Evolutionary conservation across 1,140 invertebrate genomes (phyloP), one percentile per base, ranked within the genome.

Genomic region (Hyles vespertilio): DNA sequence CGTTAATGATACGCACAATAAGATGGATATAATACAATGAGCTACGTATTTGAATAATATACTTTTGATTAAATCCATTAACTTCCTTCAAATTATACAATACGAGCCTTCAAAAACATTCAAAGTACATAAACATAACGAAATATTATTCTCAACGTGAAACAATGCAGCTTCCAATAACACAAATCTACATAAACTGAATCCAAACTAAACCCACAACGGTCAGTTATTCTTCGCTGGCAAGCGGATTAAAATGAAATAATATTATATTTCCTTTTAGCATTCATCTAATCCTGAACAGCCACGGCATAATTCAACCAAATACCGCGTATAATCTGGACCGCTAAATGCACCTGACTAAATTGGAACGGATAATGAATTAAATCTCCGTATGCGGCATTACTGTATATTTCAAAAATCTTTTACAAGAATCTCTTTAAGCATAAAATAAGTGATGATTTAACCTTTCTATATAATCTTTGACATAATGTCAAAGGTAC

Each of bases 231-330:
- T 45, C 22, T 51, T 56, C 43, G 57, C 52, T 56, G 56, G 58
- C 63, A 73, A 54, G 52, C 65, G 58, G 58, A 60, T 65, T 49
- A 67, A 71, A 70, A 66, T 72, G 72, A 72, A 72, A 70, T 70
- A 69, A 59, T 64, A 56, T 67, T 52, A 59, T 61, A 63, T 57
- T 70, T 70, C 56, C 68, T 53, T 63, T 68, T 61, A 49, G 59
- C 50, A 67, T 63, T 58, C 62, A 58, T 65, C 65, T 72, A 74
- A 74, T 77, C 74, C 67, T 61, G 57, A 60, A 55, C 65, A 56
- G 58, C 58, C 60, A 46, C 49, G 51, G 67, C 58, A 68, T 76
- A 76, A 69, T 61, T 74, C 71, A 76, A 59, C 33, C 8, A 67
- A 73, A 71, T 73, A 71, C 63, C 65, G 54, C n/a, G 67, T 65